These are phyloP conservation scores for Drosophila meridiana DNA, from an alignment of 2,888 invertebrate species.

Conservation along the genomic window DNA sequence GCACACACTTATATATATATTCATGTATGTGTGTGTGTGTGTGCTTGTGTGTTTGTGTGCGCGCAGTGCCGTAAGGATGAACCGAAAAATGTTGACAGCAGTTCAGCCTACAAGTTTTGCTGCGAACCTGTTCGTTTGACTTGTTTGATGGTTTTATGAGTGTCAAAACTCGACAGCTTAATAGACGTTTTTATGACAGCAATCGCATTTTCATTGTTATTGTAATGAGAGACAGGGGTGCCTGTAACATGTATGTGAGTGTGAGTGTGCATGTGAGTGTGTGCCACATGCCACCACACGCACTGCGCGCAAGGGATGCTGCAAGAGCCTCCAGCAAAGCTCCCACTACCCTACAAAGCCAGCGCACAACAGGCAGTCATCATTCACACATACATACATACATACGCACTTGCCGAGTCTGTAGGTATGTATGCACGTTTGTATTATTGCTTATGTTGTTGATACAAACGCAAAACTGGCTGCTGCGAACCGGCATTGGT, in stretches of 20 bases:
- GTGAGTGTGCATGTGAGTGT: constrained; percentile 7
- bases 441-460: neutral
- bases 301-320: constrained; percentile 42
- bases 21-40: neutral
- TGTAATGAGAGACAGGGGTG: constrained; percentile 31
- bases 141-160: constrained; percentile 84
- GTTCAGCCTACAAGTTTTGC: constrained; percentile 56
- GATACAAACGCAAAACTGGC: constrained; percentile 14
- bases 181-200: constrained; percentile 77
- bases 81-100: constrained; percentile 66
- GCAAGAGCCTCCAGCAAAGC: constrained; percentile 21
- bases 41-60: constrained; percentile 19
- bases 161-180: constrained; percentile 82
- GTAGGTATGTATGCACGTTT: constrained; percentile 4
- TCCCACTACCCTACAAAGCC: constrained; percentile 2
- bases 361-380: neutral
- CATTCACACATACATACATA: neutral
- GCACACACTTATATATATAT: neutral
- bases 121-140: constrained; percentile 82
- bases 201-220: constrained; percentile 66
- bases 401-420: neutral
- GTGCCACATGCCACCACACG: constrained; percentile 13
- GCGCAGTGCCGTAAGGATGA: constrained; percentile 53
- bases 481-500: constrained; percentile 11
- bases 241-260: constrained; percentile 5